Conservation (phyloP, 2,797 vertebrate genomes). For the Onychomys torridus region DNA sequence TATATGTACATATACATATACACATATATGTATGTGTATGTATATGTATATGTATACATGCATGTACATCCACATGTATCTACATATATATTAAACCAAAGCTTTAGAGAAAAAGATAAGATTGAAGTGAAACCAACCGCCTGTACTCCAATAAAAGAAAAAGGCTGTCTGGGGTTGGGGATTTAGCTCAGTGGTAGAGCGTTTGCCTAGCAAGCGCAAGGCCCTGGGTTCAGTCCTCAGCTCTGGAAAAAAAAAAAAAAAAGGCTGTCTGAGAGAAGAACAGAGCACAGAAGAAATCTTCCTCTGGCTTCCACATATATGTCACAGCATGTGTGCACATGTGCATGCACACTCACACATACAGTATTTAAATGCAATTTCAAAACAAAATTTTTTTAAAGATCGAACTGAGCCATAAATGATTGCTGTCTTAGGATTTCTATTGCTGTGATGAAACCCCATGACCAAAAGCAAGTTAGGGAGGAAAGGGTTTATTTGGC, state of each 20-base stretch:
- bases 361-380: neutral
- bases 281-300: neutral
- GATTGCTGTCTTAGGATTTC: neutral
- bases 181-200: too few relatives aligned
- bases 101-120: neutral
- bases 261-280: neutral
- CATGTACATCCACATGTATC: too few relatives aligned
- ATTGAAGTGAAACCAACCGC: neutral
- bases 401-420: neutral
- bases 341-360: neutral
- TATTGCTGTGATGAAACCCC: neutral
- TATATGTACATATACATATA: neutral
- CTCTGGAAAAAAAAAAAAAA: too few relatives aligned
- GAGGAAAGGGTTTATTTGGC: neutral
- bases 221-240: too few relatives aligned
- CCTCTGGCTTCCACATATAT: neutral
- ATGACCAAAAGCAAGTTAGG: neutral
- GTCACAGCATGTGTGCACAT: neutral
- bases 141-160: slow-evolving; percentile 10
- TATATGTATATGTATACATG: too few relatives aligned
- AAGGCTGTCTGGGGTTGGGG: too few relatives aligned
- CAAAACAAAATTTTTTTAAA: neutral
- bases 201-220: too few relatives aligned
- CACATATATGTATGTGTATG: neutral
- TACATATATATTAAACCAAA: neutral